phyloP scores from a whole-genome alignment of 2,113 vertebrate species.

The Nyctibius bracteatus region DNA sequence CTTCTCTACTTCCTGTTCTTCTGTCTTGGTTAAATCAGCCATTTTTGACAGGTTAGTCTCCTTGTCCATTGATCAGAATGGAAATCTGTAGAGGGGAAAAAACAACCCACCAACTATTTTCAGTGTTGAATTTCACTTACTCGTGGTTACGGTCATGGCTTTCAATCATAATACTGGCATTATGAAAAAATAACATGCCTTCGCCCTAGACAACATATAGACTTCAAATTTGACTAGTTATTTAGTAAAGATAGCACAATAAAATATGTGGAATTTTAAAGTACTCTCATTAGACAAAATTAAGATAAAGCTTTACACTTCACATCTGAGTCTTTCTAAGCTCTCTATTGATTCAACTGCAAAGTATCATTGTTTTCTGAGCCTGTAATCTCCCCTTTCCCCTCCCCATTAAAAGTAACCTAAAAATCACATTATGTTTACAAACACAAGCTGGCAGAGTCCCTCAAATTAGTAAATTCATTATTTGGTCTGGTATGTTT shows the following conservation, averaged over 20 bases:
- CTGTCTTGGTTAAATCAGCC: conserved; percentile 56
- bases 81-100: not conserved
- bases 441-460: not conserved
- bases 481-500: not conserved
- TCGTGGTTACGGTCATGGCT: rapidly evolving
- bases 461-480: not conserved
- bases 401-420: not conserved
- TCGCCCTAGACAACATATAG: not conserved
- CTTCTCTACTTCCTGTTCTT: conserved; percentile 43
- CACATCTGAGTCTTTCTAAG: not conserved
- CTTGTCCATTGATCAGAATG: not conserved
- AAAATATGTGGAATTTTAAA: not conserved
- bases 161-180: not conserved
- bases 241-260: not conserved
- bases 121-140: not conserved
- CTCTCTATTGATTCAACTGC: not conserved
- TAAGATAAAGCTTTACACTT: not conserved
- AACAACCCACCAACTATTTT: not conserved
- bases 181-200: not conserved
- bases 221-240: not conserved
- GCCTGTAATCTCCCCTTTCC: not conserved
- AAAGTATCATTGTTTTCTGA: rapidly evolving
- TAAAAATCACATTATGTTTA: not conserved
- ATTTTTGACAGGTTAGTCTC: conserved; percentile 9
- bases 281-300: not conserved